phyloP scores from a whole-genome alignment of 2,797 vertebrate genomes.

The Syndactyla subalaris region DNA sequence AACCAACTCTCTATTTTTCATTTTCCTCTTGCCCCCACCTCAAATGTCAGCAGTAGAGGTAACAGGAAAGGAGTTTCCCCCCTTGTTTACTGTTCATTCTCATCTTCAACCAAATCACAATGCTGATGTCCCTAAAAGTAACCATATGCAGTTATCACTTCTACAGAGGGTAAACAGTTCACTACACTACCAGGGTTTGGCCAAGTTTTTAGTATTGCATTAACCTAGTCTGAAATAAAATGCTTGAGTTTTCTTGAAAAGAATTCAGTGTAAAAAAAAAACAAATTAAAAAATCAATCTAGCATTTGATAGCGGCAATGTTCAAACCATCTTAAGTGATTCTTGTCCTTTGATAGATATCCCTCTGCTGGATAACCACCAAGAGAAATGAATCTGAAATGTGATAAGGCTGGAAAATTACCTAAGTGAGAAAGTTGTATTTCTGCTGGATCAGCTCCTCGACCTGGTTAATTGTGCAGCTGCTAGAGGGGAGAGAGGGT shows the following conservation, averaged over 20 bases:
- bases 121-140: background rate
- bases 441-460: background rate
- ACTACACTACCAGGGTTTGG: background rate
- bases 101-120: background rate
- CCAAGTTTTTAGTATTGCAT: background rate
- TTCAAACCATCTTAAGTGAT: background rate
- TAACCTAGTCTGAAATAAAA: background rate
- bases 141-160: background rate
- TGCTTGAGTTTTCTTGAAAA: background rate
- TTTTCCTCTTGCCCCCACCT: background rate
- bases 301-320: background rate
- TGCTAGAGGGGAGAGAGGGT: background rate
- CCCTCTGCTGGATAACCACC: background rate
- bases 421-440: background rate
- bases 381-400: background rate
- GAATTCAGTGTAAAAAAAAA: background rate
- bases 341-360: background rate
- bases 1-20: background rate
- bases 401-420: background rate
- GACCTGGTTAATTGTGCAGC: fast-evolving
- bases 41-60: background rate
- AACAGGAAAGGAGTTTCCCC: background rate
- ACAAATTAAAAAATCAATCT: background rate
- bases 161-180: background rate
- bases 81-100: background rate